Evolutionary conservation across 2,888 invertebrate species (phyloP).

Genomic region (Girardia tigrina): DNA sequence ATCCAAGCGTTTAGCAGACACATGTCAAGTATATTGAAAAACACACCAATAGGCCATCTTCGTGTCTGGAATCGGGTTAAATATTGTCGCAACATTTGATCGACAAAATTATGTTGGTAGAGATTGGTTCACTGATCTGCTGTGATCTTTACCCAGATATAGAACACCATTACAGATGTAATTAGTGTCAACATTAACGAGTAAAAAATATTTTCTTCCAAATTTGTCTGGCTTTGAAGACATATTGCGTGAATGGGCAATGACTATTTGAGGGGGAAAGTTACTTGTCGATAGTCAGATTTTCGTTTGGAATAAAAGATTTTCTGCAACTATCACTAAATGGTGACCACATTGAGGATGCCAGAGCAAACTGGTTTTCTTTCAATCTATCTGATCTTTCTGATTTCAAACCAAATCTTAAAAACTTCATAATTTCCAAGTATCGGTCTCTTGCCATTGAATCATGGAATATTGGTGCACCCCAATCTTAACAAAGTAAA

Average conservation of each 20-base stretch:
- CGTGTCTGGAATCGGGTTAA: background rate
- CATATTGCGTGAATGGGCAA: constrained; percentile 28
- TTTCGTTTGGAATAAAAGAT: background rate
- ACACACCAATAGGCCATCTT: constrained; percentile 26
- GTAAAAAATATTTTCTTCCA: constrained; percentile 25
- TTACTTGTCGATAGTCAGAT: background rate
- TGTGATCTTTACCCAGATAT: background rate
- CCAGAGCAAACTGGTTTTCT: constrained; percentile 25
- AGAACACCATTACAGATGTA: constrained; percentile 10
- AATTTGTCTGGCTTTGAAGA: constrained; percentile 25
- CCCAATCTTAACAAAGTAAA: too few relatives aligned
- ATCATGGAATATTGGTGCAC: background rate
- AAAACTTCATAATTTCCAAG: background rate
- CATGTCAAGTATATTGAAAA: background rate
- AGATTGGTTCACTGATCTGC: background rate
- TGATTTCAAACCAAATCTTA: background rate
- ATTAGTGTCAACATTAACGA: constrained; percentile 26
- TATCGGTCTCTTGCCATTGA: background rate
- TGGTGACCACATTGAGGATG: constrained; percentile 21
- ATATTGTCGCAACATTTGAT: background rate
- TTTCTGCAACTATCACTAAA: background rate
- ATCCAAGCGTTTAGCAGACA: constrained; percentile 13
- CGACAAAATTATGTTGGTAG: background rate
- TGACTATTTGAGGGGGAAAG: background rate
- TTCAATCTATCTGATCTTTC: background rate